These are phyloP conservation scores for Probaryconus sp. DNA, from an alignment of 1,140 invertebrate species.

Conservation along the genomic window DNA sequence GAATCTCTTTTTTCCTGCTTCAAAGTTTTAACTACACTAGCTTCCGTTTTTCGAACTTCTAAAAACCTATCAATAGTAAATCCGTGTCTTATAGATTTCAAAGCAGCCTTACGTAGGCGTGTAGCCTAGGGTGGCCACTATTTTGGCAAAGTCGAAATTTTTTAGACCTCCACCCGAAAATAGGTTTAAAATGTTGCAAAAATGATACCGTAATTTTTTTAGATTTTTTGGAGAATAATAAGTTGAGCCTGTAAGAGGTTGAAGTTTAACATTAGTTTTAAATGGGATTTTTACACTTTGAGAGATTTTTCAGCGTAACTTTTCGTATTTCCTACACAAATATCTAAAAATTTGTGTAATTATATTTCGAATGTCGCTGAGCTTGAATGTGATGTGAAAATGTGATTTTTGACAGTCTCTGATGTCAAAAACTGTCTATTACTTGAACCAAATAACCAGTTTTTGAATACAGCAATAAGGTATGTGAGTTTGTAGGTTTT, in stretches of 20 bases:
- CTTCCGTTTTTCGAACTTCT: no score
- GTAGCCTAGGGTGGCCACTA: slow-evolving; percentile 2
- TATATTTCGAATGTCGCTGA: slow-evolving; percentile 1
- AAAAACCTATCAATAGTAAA: no score
- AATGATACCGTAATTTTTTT: slow-evolving; percentile 7
- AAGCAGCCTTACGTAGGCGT: neutral
- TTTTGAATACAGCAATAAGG: no score
- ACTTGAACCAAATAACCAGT: neutral
- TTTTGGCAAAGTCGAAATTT: slow-evolving; percentile 9
- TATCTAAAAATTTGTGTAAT: neutral
- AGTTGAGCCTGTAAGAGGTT: neutral
- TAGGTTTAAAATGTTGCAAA: slow-evolving; percentile 4
- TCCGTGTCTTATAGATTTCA: neutral
- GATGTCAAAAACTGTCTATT: slow-evolving; percentile 4
- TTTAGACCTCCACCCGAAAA: slow-evolving; percentile 2
- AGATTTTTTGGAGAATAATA: slow-evolving; percentile 12
- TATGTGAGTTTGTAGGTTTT: neutral
- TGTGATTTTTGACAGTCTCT: neutral
- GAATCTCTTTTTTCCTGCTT: no score
- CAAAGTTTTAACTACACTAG: no score
- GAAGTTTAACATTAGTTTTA: slow-evolving; percentile 3
- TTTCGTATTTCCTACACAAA: neutral
- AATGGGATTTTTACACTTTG: slow-evolving; percentile 5
- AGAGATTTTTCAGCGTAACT: neutral
- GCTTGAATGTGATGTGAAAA: neutral